Base-by-base conservation (phyloP, 1,140 invertebrate species). In the Drosophila busckii region DNA sequence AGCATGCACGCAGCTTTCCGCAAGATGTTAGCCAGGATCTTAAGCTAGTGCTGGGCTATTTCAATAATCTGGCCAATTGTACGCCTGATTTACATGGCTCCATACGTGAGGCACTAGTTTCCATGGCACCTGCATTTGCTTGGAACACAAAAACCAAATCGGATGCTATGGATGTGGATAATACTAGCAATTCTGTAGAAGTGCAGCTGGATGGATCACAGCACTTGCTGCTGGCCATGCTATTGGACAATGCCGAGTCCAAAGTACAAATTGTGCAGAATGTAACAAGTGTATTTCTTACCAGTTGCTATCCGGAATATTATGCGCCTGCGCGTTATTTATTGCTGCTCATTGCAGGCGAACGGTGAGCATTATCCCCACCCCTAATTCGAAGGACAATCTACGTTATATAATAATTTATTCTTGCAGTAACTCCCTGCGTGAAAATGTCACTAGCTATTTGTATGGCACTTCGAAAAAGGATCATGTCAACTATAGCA, bases 311-410 rank as follows among this genome's bases (percentile, higher is more conserved):
- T 88, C 93, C 93, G 2, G 88, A 91, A 17, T 90, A 94, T 69
- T 94, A 96, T 86, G 91, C 94, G 1, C 92, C 94, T 1, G 94
- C 95, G 1, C 89, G 95, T 64, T 97, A 94, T 84, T 88, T 97
- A 8, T 88, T 98, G 22, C 88, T 98, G n/a, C 83, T 96, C 13
- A 94, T 95, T 6, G 93, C 92, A 68, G 95, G 94, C 22, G 96
- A 98, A 84, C 90, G 88, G 93, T 95, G 88, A 88, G 89, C 2
- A 7, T 8, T n/a, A 1, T 16, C 32, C 4, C 9, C 22, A 10
- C 8, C 4, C 2, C 3, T 2, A 16, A 17, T 13, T 12, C 8
- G 1, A n/a, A 8, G 2, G 8, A 6, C 31, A 7, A 53, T 16
- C n/a, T 10, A 19, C 32, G 1, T 41, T 16, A 7, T 17, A 3